phyloP scores from a whole-genome alignment of 2,888 invertebrate genomes.

The Adineta ricciae region DNA sequence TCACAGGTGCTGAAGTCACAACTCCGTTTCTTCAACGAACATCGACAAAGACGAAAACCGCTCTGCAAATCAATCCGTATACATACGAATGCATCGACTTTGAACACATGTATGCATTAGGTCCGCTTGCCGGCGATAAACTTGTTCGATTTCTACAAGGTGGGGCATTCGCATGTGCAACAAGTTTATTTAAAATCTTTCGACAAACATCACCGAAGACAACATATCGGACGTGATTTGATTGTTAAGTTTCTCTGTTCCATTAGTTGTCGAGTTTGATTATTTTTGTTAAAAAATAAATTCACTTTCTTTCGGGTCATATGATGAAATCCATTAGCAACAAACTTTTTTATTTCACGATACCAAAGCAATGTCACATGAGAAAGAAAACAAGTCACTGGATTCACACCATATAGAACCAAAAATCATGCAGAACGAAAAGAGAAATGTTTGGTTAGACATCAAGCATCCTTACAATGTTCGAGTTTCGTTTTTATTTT shows the following conservation, averaged over 20 bases:
- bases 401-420: no score
- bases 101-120: constrained; percentile 70
- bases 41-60: constrained; percentile 55
- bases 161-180: constrained; percentile 48
- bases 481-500: no score
- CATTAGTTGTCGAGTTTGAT: no score
- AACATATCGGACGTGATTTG: background rate
- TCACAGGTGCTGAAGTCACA: background rate
- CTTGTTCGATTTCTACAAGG: constrained; percentile 65
- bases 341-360: no score
- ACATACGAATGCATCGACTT: constrained; percentile 64
- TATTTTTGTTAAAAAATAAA: background rate
- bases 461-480: no score
- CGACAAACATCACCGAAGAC: background rate
- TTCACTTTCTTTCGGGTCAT: background rate
- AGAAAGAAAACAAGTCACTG: no score
- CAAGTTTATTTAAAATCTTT: constrained; percentile 39
- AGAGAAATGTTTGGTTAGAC: no score
- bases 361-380: no score
- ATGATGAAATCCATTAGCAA: no score
- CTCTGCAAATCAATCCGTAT: constrained; percentile 64
- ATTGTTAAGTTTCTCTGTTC: background rate
- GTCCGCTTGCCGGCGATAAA: constrained; percentile 78
- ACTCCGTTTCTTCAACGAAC: background rate
- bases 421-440: no score